These are phyloP conservation scores for Hypocryptadius cinnamomeus DNA, from an alignment of 2,113 vertebrate genomes.

Conservation along the genomic window DNA sequence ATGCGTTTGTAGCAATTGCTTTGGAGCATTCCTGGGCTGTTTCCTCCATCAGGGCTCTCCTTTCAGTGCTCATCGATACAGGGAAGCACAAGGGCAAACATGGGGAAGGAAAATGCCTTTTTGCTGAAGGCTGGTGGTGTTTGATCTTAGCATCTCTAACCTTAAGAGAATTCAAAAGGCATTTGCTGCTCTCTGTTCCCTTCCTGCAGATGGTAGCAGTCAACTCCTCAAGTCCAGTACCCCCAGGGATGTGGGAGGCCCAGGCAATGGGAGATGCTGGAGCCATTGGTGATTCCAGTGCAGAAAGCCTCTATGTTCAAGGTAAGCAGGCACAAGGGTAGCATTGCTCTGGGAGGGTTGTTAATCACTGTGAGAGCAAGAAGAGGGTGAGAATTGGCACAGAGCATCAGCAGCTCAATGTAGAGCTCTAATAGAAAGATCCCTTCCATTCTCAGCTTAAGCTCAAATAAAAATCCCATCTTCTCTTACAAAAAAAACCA, in stretches of 20 bases:
- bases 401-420: background rate
- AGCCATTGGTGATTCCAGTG: slow-evolving; percentile 78
- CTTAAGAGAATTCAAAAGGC: background rate
- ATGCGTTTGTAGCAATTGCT: background rate
- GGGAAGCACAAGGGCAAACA: background rate
- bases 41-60: background rate
- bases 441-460: background rate
- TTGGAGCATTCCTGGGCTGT: background rate
- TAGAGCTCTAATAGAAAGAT: background rate
- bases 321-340: slow-evolving; percentile 60
- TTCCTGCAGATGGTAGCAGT: slow-evolving; percentile 66
- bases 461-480: background rate
- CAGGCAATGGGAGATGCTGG: slow-evolving; percentile 77
- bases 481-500: background rate
- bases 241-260: slow-evolving; percentile 79
- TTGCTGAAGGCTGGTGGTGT: background rate
- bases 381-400: background rate
- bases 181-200: background rate
- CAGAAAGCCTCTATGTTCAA: slow-evolving; percentile 90
- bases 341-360: background rate
- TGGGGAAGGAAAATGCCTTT: background rate
- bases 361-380: background rate
- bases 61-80: background rate
- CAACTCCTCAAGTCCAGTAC: slow-evolving; percentile 80
- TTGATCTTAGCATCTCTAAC: background rate